These are phyloP conservation scores for Masnerella sp. DNA, from an alignment of 2,888 invertebrate genomes.

Conservation along the genomic window DNA sequence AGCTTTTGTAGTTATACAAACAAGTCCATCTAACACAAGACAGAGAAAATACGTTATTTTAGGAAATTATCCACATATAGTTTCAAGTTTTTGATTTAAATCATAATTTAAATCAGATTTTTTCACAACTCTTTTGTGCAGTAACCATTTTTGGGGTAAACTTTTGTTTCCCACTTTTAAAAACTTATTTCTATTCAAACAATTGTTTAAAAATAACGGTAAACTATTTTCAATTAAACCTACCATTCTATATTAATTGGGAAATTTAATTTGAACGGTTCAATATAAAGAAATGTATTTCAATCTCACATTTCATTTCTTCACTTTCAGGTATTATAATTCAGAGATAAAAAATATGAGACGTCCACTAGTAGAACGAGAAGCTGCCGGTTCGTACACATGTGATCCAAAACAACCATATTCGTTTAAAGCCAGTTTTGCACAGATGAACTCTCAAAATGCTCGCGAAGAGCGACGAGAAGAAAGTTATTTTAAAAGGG, in stretches of 20 bases:
- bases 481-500: conserved; percentile 29
- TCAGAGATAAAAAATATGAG: conserved; percentile 55
- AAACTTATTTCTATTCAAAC: too few species aligned
- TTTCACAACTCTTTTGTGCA: too few species aligned
- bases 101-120: too few species aligned
- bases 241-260: background rate
- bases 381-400: conserved; percentile 18
- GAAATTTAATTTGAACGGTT: background rate
- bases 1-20: too few species aligned
- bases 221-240: too few species aligned
- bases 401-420: background rate
- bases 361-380: conserved; percentile 69
- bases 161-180: too few species aligned
- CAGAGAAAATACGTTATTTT: too few species aligned
- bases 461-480: conserved; percentile 27
- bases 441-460: conserved; percentile 8
- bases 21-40: too few species aligned
- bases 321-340: conserved; percentile 62
- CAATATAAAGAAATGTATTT: background rate
- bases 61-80: too few species aligned
- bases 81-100: too few species aligned
- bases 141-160: too few species aligned
- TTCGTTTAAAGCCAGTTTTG: background rate
- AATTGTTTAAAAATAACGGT: too few species aligned
- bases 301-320: background rate